Evolutionary conservation across 2,113 vertebrate genomes (phyloP), one percentile per base, ranked within the genome.

Genomic region (Aplodontia rufa): DNA sequence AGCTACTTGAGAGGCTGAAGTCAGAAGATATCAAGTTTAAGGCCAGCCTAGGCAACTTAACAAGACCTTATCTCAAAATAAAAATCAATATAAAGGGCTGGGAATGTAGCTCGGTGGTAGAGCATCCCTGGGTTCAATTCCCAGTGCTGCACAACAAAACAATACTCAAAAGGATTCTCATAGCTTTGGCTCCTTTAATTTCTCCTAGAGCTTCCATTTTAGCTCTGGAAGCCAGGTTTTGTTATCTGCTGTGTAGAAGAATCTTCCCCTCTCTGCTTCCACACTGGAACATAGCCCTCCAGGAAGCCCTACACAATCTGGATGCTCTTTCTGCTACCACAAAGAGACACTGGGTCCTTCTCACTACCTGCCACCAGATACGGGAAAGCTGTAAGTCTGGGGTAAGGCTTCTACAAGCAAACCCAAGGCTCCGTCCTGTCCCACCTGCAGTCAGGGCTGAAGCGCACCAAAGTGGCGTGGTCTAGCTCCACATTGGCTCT

Each of bases 381-480:
- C 4, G 24, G 35, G 79, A 95, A 84, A 8, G 24, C 47, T 62
- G 80, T 24, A 51, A 86, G 51, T 26, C 66, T n/a, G n/a, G 32
- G 72, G 22, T 82, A 45, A 47, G 66, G 68, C 53, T 85, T 92
- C 82, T 83, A n/a, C 32, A 81, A 62, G 88, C 68, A 78, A 84
- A 81, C 87, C 93, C 66, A 49, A 86, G 58, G 89, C 37, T 87
- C 79, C 64, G 20, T 42, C 82, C 82, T 16, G 64, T 86, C 94
- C 1, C 98, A 99, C 99, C 99, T 99, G 91, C 99, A 99, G 97
- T 99, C 99, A 0, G 99, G 99, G 97, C 99, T 99, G 98, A 99
- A 99, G 92, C 99, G 98, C 85, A 99, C 99, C 6, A 99, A 95
- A 0, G 98, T 99, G 51, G 99, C 99, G 0, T 99, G 99, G 97